phyloP scores from a whole-genome alignment of 2,113 vertebrate species.

The Neofelis nebulosa region DNA sequence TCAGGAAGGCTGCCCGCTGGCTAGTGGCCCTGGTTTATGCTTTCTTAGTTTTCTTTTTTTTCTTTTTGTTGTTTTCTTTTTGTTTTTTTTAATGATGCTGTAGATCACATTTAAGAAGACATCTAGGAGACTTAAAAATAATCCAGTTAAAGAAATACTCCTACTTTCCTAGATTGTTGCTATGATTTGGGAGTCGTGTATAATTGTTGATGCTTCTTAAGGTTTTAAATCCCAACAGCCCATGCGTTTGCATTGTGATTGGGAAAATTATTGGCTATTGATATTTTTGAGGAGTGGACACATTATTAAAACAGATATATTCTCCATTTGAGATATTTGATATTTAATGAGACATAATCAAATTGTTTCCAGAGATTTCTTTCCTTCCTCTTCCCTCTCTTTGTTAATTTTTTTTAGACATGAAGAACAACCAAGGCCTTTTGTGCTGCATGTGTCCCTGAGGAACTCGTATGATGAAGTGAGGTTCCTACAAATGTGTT shows the following conservation, averaged over 20 bases:
- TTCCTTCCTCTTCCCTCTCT: neutral
- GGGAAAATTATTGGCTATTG: neutral
- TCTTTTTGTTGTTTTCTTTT: neutral
- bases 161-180: neutral
- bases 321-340: neutral
- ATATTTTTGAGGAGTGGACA: neutral
- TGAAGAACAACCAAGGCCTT: conserved; percentile 92
- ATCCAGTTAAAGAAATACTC: neutral
- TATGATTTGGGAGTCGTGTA: neutral
- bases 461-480: conserved; percentile 92
- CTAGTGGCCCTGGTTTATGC: neutral
- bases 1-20: neutral
- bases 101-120: neutral
- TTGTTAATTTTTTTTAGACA: conserved; percentile 84
- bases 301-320: neutral
- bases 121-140: conserved; percentile 1
- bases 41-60: neutral
- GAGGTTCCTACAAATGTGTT: conserved; percentile 93
- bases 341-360: neutral
- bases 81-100: neutral
- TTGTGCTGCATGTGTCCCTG: conserved; percentile 93
- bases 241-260: neutral
- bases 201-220: neutral
- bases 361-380: conserved; percentile 43
- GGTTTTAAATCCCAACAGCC: neutral